phyloP scores from a whole-genome alignment of 1,140 invertebrate species.

The Drosophila rhopaloa region DNA sequence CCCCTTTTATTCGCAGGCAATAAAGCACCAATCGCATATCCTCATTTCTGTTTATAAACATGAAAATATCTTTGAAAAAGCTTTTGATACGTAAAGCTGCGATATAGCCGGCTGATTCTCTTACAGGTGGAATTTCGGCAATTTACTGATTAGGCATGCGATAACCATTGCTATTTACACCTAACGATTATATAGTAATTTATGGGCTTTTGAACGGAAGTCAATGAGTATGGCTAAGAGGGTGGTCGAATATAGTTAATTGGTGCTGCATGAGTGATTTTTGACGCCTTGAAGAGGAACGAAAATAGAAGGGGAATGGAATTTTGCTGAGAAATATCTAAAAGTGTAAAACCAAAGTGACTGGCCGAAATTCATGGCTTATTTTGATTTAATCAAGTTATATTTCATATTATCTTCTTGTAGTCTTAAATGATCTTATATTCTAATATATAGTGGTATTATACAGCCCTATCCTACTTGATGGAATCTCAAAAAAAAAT shows the following conservation, averaged over 20 bases:
- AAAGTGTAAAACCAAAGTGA: not conserved
- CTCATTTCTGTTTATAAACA: slow-evolving; percentile 23
- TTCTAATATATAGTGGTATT: no score
- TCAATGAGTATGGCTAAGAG: slow-evolving; percentile 22
- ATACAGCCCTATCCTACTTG: no score
- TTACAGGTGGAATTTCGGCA: slow-evolving; percentile 28
- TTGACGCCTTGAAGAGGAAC: not conserved
- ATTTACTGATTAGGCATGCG: slow-evolving; percentile 44
- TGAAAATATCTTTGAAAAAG: slow-evolving; percentile 18
- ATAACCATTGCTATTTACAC: slow-evolving; percentile 21
- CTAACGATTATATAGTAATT: slow-evolving; percentile 30
- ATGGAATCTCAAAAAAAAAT: no score
- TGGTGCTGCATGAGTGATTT: slow-evolving; percentile 46
- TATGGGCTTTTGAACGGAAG: slow-evolving; percentile 36
- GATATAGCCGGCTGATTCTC: slow-evolving; percentile 11
- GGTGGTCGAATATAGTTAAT: slow-evolving; percentile 38
- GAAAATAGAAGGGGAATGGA: slow-evolving; percentile 1
- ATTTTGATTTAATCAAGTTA: not conserved
- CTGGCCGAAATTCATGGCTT: not conserved
- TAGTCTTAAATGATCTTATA: no score
- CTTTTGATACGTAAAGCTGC: slow-evolving; percentile 26
- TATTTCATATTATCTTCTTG: no score
- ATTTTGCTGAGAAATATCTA: not conserved
- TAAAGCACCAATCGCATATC: not conserved
- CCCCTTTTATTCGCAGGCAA: slow-evolving; percentile 15